Conservation (phyloP, 2,888 invertebrate species). For the Nematopogon swammerdamellus region DNA sequence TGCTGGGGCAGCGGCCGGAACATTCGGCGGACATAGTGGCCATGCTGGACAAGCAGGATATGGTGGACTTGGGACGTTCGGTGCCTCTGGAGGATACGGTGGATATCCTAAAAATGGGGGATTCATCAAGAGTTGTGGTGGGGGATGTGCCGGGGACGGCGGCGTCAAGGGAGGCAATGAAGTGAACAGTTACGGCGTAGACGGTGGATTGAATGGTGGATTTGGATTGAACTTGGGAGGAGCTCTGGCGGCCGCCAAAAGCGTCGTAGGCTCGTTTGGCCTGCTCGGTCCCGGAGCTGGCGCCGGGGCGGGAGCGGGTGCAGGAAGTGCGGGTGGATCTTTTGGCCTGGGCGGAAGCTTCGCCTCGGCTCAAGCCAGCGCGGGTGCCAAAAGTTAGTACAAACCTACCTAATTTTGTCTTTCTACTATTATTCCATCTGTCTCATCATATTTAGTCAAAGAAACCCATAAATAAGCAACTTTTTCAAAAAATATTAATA, state of each 20-base stretch:
- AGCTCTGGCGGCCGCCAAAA: slow-evolving; percentile 1
- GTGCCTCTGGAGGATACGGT: neutral
- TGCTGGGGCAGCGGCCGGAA: slow-evolving; percentile 7
- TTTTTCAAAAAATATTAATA: too few species aligned
- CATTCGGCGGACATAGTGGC: slow-evolving; percentile 7
- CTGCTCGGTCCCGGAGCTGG: slow-evolving; percentile 3
- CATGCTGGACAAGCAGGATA: neutral
- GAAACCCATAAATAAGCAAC: too few species aligned
- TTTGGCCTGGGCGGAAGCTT: slow-evolving; percentile 22
- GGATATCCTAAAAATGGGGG: slow-evolving; percentile 8
- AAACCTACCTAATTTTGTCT: too few species aligned
- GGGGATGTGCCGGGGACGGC: slow-evolving; percentile 14
- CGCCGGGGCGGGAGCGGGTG: slow-evolving; percentile 19
- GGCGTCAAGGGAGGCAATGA: slow-evolving; percentile 15
- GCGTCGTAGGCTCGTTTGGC: neutral
- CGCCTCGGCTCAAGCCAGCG: slow-evolving; percentile 31
- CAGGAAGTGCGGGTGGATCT: slow-evolving; percentile 12
- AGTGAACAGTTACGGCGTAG: slow-evolving; percentile 15
- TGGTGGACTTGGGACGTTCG: neutral
- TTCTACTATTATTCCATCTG: too few species aligned
- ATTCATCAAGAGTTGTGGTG: slow-evolving; percentile 12
- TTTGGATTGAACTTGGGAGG: slow-evolving; percentile 7
- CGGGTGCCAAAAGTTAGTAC: slow-evolving; percentile 26
- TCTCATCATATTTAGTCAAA: too few species aligned
- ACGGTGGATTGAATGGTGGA: slow-evolving; percentile 17